Conservation (phyloP, 2,888 invertebrate genomes). For the Ophion ellenae region DNA sequence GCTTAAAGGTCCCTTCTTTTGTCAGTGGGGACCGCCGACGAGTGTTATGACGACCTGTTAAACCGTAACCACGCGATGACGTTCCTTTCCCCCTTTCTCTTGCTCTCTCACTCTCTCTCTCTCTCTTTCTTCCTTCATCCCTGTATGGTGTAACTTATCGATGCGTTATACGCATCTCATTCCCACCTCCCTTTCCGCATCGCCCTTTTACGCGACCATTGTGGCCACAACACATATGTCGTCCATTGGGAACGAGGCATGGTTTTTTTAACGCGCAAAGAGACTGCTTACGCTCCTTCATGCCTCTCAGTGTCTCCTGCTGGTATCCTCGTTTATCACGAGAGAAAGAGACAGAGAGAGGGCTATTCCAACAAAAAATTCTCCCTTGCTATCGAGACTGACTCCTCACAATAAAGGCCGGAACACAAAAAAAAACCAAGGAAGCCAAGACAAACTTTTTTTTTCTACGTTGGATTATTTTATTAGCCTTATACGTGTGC, state of each 20-base stretch:
- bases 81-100: constrained; percentile 17
- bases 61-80: constrained; percentile 66
- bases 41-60: constrained; percentile 83
- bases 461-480: constrained; percentile 46
- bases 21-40: constrained; percentile 74
- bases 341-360: neutral
- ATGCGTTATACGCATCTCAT: constrained; percentile 33
- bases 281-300: neutral
- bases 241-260: constrained; percentile 70
- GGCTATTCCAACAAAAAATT: constrained; percentile 22
- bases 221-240: constrained; percentile 73
- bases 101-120: constrained; percentile 20
- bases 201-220: constrained; percentile 64
- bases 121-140: neutral
- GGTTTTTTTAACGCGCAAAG: constrained; percentile 58
- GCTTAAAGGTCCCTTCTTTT: constrained; percentile 79
- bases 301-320: constrained; percentile 8
- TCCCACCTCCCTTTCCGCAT: constrained; percentile 45
- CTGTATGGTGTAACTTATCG: constrained; percentile 37
- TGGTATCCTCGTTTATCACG: constrained; percentile 43
- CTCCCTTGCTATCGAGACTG: constrained; percentile 46
- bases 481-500: constrained; percentile 50
- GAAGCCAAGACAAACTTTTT: constrained; percentile 14
- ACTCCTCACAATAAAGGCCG: constrained; percentile 5
- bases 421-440: neutral